Base-by-base conservation (phyloP, 1,140 invertebrate species). In the Brachionus rubens region DNA sequence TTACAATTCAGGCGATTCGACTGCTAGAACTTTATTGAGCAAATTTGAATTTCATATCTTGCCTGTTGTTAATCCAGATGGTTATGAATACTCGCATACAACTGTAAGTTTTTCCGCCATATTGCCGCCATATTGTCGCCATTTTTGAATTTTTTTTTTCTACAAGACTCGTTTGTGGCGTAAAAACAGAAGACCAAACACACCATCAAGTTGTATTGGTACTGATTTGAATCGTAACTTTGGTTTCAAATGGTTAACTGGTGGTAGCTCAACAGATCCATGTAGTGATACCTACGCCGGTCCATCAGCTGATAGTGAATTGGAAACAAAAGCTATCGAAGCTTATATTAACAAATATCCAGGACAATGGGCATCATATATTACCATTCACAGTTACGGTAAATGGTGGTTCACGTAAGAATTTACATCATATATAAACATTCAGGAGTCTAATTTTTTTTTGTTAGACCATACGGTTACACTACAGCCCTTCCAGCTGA, bases 111-210 rank as follows among this genome's bases (percentile, higher is more conserved):
- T 41, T n/a, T n/a, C n/a, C n/a, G n/a, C n/a, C n/a, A n/a, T n/a
- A n/a, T n/a, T n/a, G n/a, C n/a, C n/a, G n/a, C n/a, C n/a, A n/a
- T n/a, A n/a, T n/a, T n/a, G n/a, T n/a, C n/a, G n/a, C n/a, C n/a
- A n/a, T n/a, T n/a, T n/a, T n/a, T n/a, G n/a, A 1, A 6, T 19
- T 19, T 3, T 5, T 52, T 54, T 41, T 26, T 26, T 26, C 1
- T 28, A 47, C 14, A 40, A 56, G 26, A 56, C 43, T 52, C 76
- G 78, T 21, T 48, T 79, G 46, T 79, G 78, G 78, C 33, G 78
- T 19, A 79, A 79, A 43, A 78, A 62, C 24, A 41, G 77, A 54
- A 26, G 30, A 26, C 77, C 75, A 52, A 62, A 59, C n/a, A 16
- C 16, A 19, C 16, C 9, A 4, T 28, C 21, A 24, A n/a, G n/a